These are phyloP conservation scores for Pimpla rufipes DNA, from an alignment of 2,888 invertebrate species.

Conservation along the genomic window DNA sequence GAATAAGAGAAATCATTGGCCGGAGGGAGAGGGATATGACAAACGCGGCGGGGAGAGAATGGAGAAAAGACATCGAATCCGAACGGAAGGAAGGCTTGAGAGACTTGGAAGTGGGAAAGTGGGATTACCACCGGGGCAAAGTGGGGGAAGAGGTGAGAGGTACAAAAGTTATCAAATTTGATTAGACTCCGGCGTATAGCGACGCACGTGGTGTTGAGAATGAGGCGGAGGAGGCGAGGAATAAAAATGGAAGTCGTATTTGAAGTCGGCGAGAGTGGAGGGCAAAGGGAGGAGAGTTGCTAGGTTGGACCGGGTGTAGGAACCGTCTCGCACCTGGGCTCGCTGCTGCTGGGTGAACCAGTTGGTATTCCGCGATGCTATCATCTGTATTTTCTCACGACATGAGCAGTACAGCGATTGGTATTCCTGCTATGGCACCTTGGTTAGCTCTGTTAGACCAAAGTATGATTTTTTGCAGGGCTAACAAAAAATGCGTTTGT, in stretches of 20 bases:
- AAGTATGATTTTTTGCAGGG: too few species aligned
- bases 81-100: conserved; percentile 5
- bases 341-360: background rate
- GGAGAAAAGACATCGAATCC: background rate
- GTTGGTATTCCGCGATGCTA: background rate
- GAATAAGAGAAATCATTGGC: conserved; percentile 29
- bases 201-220: conserved; percentile 43
- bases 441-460: too few species aligned
- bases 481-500: background rate
- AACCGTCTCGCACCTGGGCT: background rate
- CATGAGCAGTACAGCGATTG: background rate
- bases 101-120: conserved; percentile 4
- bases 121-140: conserved; percentile 7
- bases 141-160: conserved; percentile 38
- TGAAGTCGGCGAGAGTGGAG: conserved; percentile 2
- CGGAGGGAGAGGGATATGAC: background rate
- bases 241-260: background rate
- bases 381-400: background rate
- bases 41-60: background rate
- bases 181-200: conserved; percentile 80
- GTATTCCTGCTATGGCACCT: background rate
- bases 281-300: conserved; percentile 76
- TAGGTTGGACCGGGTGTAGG: background rate
- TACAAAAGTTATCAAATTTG: conserved; percentile 84
- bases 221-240: conserved; percentile 45